Conservation (phyloP, 2,797 vertebrate genomes). For the Sebastes baramenuke region DNA sequence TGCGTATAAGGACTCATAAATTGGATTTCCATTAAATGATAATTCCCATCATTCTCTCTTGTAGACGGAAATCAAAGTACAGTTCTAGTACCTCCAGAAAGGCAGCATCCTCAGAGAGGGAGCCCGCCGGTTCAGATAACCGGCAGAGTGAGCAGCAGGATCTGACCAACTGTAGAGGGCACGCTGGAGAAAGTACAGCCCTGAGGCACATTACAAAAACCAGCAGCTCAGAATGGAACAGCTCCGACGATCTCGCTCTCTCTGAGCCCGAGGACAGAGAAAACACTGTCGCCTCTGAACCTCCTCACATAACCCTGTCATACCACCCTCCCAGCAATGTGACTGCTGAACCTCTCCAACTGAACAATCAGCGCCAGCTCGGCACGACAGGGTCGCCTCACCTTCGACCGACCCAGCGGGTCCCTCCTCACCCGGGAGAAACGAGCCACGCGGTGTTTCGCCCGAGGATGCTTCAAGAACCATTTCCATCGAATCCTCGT, state of each 20-base stretch:
- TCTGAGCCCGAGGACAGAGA: constrained; percentile 85
- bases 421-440: constrained; percentile 68
- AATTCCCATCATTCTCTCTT: constrained; percentile 3
- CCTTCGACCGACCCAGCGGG: constrained; percentile 77
- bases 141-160: constrained; percentile 72
- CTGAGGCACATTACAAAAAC: constrained; percentile 79
- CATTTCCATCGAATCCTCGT: constrained; percentile 63
- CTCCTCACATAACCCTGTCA: constrained; percentile 53
- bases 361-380: constrained; percentile 62
- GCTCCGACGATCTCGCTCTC: constrained; percentile 82
- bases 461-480: constrained; percentile 76
- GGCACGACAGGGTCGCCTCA: constrained; percentile 78
- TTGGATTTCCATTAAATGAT: background rate
- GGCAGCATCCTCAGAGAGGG: constrained; percentile 68
- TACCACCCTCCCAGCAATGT: constrained; percentile 48
- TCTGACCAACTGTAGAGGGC: constrained; percentile 61
- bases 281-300: constrained; percentile 63
- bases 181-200: constrained; percentile 64
- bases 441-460: constrained; percentile 64
- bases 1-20: background rate
- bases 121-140: constrained; percentile 60
- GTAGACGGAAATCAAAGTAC: constrained; percentile 81
- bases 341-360: constrained; percentile 52
- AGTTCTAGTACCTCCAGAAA: constrained; percentile 71
- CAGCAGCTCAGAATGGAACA: constrained; percentile 87